Base-by-base conservation (phyloP, 1,140 invertebrate species). In the Neocloeon triangulifer region DNA sequence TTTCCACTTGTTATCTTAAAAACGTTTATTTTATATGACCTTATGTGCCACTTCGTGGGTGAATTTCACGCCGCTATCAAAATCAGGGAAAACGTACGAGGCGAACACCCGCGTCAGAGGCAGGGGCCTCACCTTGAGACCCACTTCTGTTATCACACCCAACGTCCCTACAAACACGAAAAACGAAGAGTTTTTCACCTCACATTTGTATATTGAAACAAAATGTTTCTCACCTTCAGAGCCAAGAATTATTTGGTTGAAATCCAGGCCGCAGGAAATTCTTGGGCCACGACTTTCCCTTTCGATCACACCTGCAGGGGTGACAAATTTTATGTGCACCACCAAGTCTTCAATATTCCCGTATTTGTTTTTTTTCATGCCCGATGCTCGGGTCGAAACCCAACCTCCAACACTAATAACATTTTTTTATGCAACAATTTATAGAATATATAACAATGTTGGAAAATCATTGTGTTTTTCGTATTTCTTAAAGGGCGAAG, bases 281-380 rank as follows among this genome's bases (percentile, higher is more conserved):
- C 88, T 59, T 2, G 86, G 86, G 1, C 76, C 86, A 16, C 27
- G 27, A 5, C 27, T 18, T 45, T 80, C 69, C 38, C 75, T 80
- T 48, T 91, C 72, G 10, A 97, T 50, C 0, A 79, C 74, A 20
- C 91, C 80, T 18, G 55, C 59, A 0, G 81, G 62, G 0, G 85
- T 92, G 0, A 92, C 82, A 66, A 86, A 78, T 48, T 72, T 75
- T 0, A 89, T 69, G 42, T 88, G 74, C 4, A 97, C 73, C 1
- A 97, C 51, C 15, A 96, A 52, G 51, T 96, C 89, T 56, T 96
- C 89, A 33, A 97, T 97, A 48, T 97, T 97, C 1, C 92, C 92
- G 45, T 96, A 98, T 0, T 79, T 71, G 49, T 97, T 97, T 55
- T 98, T 98, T 55, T 98, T 98, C 92, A 98, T 98, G 8, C 94